Evolutionary conservation across 2,113 vertebrate genomes (phyloP), one percentile per base, ranked within the genome.

Genomic region (Platysternon megacephalum): DNA sequence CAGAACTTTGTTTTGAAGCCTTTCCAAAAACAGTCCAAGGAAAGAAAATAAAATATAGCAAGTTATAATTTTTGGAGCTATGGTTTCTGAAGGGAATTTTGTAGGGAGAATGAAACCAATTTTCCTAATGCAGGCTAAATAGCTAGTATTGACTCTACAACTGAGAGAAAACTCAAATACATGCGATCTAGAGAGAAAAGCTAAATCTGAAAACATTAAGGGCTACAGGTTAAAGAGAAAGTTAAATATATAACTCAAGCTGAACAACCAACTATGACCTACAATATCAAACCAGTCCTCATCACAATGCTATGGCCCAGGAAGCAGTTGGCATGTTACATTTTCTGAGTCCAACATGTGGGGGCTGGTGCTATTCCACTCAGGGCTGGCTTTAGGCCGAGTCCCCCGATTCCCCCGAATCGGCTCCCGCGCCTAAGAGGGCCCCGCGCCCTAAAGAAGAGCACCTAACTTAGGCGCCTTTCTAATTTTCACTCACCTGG

Each of bases 201-300:
- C 58, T 87, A 92, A 91, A 65, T 91, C 91, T 58, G 89, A 52
- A 97, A 96, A 97, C 94, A 93, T 97, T 93, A 96, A 95, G 92
- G 92, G 81, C 93, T 61, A 91, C 58, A 65, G 61, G 93, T 90
- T 90, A 93, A 95, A 95, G 96, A 89, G 84, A 86, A 97, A 93
- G 13, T 96, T 95, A 95, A 96, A 97, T 94, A 96, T n/a, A 95
- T 96, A 95, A 86, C 85, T 95, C 78, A 95, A 96, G 97, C 97
- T 94, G 94, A 96, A 95, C 84, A 42, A 74, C n/a, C 88, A 95
- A 94, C 84, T 84, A 96, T 94, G 95, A 95, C 90, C 87, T 93
- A 74, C 72, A 65, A 95, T 93, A 79, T 48, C 82, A 95, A 95
- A 97, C 92, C 88, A 95, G 90, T 32, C 81, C 92, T 94, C 87